Evolutionary conservation across 2,113 vertebrate species (phyloP), one percentile per base, ranked within the genome.

Genomic region (Grammomys dolichurus): DNA sequence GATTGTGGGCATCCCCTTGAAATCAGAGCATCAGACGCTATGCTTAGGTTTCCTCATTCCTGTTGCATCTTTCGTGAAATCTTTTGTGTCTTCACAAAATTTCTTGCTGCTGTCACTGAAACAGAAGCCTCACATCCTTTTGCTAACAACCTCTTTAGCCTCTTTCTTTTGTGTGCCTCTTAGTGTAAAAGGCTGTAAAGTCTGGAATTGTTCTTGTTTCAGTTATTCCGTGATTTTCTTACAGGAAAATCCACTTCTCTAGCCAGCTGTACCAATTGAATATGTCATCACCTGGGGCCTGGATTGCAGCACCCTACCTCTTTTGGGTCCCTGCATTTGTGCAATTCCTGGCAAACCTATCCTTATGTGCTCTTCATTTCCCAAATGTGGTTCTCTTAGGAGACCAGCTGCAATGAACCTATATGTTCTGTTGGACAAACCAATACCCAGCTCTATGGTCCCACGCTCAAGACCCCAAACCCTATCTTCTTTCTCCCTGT

Each of bases 231-330:
- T 84, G 94, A 48, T 87, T 90, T 87, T 54, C 31, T 20, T 36
- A n/a, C 11, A 89, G 73, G 84, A 95, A 36, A 26, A 77, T 76
- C 13, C 20, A 24, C 75, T 69, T 80, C 75, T 84, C 24, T 28
- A 85, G 85, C 4, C 70, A 65, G 26, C 58, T 8, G 3, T 88
- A 48, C 17, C 51, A 13, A 20, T 63, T 87, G 40, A 46, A 2
- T 72, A 40, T 89, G 87, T 93, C 92, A 40, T 90, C 97, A 91
- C 43, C 89, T 43, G 73, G 51, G 80, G 33, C 87, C 87, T 86
- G 72, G 76, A 73, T 85, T 81, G 26, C 76, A 46, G 73, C 12
- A 43, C 1, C 58, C 60, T 56, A 48, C 20, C 56, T 81, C 72
- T 89, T 85, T 56, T 31, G 40, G 51, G 12, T 87, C 24, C 63